A percentile compares a stretch with the other conserved stretches of the same genome.
phyloP scores from a whole-genome alignment of 2,113 vertebrate genomes.

The Aptenodytes patagonicus region DNA sequence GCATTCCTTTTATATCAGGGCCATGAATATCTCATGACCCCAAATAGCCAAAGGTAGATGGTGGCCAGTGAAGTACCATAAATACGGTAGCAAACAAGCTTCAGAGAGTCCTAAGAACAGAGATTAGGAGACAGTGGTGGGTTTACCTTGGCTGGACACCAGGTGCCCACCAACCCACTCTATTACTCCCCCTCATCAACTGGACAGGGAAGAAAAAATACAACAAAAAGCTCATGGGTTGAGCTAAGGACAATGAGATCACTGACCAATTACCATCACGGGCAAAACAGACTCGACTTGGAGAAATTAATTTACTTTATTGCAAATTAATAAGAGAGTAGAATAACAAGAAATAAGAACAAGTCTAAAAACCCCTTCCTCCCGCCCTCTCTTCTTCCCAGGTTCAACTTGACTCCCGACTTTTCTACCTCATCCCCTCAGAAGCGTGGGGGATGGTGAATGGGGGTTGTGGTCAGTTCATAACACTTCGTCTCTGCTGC shows the following conservation, averaged over 20 bases:
- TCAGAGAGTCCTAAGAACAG: not conserved
- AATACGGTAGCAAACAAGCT: not conserved
- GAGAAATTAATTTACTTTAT: not conserved
- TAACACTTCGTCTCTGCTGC: not conserved
- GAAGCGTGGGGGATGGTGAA: fast-evolving
- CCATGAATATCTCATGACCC: not conserved
- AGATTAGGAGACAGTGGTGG: not conserved
- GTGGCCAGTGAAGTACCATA: not conserved
- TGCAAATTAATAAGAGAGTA: not conserved
- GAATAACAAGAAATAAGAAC: not conserved
- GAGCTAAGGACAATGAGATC: no score
- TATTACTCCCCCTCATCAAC: not conserved
- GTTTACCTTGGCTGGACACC: not conserved
- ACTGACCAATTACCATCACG: no score
- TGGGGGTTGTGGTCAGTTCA: not conserved
- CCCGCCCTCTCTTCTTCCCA: not conserved
- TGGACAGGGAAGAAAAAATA: not conserved
- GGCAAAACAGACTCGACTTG: fast-evolving
- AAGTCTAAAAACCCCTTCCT: not conserved
- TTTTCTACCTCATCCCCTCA: not conserved
- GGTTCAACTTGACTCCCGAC: not conserved
- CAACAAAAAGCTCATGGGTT: not conserved
- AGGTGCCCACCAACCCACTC: not conserved
- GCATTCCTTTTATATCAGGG: not conserved
- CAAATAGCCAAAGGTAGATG: not conserved